Percentiles rank a stretch among this genome's conserved stretches.
Conservation (phyloP, 2,797 vertebrate species). For the Platalea minor region DNA sequence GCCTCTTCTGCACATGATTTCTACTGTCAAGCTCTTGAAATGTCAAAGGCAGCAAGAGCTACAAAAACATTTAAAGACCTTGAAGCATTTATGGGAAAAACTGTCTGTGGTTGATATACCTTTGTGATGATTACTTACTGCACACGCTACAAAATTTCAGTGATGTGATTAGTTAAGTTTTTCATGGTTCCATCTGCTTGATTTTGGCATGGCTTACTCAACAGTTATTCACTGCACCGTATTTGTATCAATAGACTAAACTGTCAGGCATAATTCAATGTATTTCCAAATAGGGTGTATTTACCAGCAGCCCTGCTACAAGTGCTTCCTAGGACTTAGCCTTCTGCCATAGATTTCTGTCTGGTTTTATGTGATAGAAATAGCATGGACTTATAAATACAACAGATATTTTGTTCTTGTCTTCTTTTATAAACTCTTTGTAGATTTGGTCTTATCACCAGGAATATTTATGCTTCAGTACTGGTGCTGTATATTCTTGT, state of each 20-base stretch:
- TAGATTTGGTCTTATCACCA: neutral
- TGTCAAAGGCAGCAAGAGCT: neutral
- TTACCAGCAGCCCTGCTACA: neutral
- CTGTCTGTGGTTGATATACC: neutral
- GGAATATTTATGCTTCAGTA: neutral
- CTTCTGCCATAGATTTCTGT: neutral
- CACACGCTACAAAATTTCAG: neutral
- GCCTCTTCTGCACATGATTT: neutral
- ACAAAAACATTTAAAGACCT: neutral
- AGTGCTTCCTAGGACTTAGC: neutral
- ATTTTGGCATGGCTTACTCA: neutral
- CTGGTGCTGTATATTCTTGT: neutral
- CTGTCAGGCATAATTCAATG: neutral
- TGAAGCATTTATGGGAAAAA: neutral
- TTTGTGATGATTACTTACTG: neutral
- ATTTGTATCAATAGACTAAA: neutral
- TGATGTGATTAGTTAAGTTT: neutral
- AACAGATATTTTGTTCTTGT: neutral
- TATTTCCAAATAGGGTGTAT: neutral
- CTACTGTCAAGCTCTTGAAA: neutral
- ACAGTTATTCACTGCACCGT: neutral
- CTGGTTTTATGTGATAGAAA: neutral
- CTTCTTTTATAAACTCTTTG: neutral
- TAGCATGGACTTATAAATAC: neutral
- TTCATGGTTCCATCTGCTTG: neutral